Percentiles rank a stretch among this genome's conserved stretches.
These are phyloP conservation scores for Phymanthus crucifer DNA, from an alignment of 92 coral and sea anemone genomes.

Conservation along the genomic window DNA sequence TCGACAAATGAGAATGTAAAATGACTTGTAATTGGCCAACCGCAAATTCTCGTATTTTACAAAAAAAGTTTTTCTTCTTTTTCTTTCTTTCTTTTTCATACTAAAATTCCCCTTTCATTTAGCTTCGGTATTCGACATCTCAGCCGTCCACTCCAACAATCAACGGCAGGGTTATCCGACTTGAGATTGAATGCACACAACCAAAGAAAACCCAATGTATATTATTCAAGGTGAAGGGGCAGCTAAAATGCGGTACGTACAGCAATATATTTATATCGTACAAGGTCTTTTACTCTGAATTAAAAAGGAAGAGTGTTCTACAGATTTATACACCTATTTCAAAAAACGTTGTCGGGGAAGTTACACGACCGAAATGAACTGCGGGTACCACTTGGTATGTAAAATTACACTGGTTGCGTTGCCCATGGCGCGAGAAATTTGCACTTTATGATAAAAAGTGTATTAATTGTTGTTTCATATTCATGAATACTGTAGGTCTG, in stretches of 20 bases:
- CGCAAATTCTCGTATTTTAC: background rate
- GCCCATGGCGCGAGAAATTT: too few relatives aligned
- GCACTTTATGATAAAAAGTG: too few relatives aligned
- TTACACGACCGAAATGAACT: too few relatives aligned
- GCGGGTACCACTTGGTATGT: too few relatives aligned
- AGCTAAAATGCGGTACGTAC: background rate
- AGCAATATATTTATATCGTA: background rate
- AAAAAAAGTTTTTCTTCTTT: too few relatives aligned
- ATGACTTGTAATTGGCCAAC: background rate
- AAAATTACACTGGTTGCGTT: too few relatives aligned
- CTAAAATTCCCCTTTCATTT: background rate
- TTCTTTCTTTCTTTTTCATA: too few relatives aligned
- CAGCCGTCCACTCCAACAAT: conserved; percentile 4
- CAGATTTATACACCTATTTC: too few relatives aligned
- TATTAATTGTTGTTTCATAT: too few relatives aligned
- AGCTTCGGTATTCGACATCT: background rate
- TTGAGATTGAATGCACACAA: background rate
- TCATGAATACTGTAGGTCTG: too few relatives aligned
- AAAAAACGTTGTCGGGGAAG: too few relatives aligned
- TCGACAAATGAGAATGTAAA: background rate
- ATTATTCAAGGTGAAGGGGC: background rate
- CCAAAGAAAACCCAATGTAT: background rate
- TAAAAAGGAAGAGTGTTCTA: too few relatives aligned
- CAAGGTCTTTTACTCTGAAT: background rate
- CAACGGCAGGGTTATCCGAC: background rate